Base-by-base conservation (phyloP, 2,888 invertebrate species). In the Elegia similella region DNA sequence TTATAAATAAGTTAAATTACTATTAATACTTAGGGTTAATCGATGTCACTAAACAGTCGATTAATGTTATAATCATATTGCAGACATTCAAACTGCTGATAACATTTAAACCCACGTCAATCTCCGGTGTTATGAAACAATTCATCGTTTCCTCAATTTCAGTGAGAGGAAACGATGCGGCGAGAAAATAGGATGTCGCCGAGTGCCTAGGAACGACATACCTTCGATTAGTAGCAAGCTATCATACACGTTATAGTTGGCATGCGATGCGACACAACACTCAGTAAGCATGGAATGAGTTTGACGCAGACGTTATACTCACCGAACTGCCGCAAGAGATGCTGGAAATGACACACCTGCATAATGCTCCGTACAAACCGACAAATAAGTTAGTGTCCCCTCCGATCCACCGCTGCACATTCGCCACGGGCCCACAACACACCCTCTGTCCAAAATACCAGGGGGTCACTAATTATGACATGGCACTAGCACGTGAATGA, bases 301-400 rank as follows among this genome's bases (percentile, higher is more conserved):
- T 62, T 73, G 73, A 70, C 66, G 74, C 70, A 75, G 68, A 38
- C 67, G 62, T 67, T 81, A n/a, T 38, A 92, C 92, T 92, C 84
- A 92, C 92, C 92, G 82, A 92, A 88, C 82, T 91, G 92, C 79
- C 92, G 83, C 74, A 92, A 74, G 60, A 92, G 91, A 72, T 92
- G 92, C 82, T 92, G 92, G 91, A 92, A 92, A 90, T 92, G 92
- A 87, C 92, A 92, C 85, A 92, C 92, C 85, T 92, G 92, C 92
- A 92, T 92, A 82, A 83, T 91, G 77, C 77, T 85, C 81, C 78
- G 83, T 79, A 80, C 76, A 82, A 84, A 81, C 74, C 73, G 78
- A 79, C 78, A 81, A 82, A 78, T 79, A 85, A 81, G 81, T 76
- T 76, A 84, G 70, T 75, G 70, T 72, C 75, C 78, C 75, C 68